Percentiles rank a stretch among this genome's conserved stretches.
These are phyloP conservation scores for Paramormyrops kingsleyae DNA, from an alignment of 2,113 vertebrate species.

Conservation along the genomic window DNA sequence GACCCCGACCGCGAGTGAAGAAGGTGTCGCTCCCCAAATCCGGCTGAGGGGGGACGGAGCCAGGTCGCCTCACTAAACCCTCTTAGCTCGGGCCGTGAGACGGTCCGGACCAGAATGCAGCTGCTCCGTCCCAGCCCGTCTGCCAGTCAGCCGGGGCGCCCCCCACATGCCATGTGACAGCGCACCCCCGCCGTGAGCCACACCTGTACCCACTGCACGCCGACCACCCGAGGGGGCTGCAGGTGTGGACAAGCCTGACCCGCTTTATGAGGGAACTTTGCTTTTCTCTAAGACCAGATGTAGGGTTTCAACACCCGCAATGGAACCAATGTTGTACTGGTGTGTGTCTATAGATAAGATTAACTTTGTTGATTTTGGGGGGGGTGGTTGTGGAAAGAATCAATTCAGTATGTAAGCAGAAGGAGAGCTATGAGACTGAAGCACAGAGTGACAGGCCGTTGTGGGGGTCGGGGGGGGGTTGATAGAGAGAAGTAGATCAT, in stretches of 20 bases:
- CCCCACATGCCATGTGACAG: neutral
- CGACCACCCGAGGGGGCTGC: neutral
- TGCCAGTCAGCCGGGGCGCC: conserved; percentile 51
- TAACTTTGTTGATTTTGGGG: neutral
- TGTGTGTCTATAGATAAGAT: neutral
- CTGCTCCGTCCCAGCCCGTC: conserved; percentile 69
- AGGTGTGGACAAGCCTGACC: neutral
- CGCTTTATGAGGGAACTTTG: neutral
- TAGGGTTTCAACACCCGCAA: neutral
- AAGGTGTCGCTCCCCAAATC: conserved; percentile 60
- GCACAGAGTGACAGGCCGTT: neutral
- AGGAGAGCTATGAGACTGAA: neutral
- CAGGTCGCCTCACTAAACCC: conserved; percentile 65
- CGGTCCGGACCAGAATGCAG: conserved; percentile 69
- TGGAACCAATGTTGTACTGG: neutral
- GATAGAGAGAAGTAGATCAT: neutral
- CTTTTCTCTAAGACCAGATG: neutral
- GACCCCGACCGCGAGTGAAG: neutral
- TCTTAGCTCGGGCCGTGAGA: conserved; percentile 56
- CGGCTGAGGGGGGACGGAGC: conserved; percentile 59
- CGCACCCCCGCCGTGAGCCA: neutral
- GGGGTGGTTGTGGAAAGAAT: neutral
- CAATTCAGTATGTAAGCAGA: neutral
- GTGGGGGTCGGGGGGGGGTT: neutral
- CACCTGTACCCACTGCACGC: neutral